Conservation (phyloP, 1,140 invertebrate species). For the Schlechtendalia chinensis region DNA sequence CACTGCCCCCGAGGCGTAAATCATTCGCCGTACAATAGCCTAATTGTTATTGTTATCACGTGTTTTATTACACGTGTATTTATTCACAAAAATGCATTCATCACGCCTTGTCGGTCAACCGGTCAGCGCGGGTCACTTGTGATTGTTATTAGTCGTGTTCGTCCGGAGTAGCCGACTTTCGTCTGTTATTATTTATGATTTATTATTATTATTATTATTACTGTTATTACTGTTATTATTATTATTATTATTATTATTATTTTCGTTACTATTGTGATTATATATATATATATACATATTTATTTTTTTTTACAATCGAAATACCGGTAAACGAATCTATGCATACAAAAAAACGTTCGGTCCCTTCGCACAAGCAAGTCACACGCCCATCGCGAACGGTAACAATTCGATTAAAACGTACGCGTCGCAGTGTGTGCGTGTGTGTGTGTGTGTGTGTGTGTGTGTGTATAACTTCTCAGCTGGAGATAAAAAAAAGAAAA, state of each 20-base stretch:
- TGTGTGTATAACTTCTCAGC: constrained; percentile 22
- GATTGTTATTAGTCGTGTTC: constrained; percentile 33
- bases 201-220: too few species aligned
- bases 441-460: background rate
- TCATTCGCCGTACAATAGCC: background rate
- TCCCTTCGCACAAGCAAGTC: background rate
- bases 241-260: constrained; percentile 26
- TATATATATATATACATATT: too few species aligned
- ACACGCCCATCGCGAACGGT: constrained; percentile 29
- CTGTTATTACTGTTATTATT: too few species aligned
- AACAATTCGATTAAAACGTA: constrained; percentile 37
- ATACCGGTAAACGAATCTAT: background rate
- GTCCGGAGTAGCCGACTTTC: background rate
- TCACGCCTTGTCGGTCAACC: constrained; percentile 10
- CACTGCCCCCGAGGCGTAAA: too few species aligned
- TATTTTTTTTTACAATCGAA: constrained; percentile 2
- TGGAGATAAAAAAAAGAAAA: constrained; percentile 26
- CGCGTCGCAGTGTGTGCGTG: background rate
- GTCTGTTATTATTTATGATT: too few species aligned
- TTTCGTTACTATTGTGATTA: background rate
- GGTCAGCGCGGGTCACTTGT: constrained; percentile 33
- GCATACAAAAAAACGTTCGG: background rate
- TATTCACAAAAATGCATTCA: background rate
- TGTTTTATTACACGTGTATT: background rate
- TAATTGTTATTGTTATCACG: constrained; percentile 20